These are phyloP conservation scores for Micronycteris hirsuta DNA, from an alignment of 2,113 vertebrate species.

Conservation along the genomic window DNA sequence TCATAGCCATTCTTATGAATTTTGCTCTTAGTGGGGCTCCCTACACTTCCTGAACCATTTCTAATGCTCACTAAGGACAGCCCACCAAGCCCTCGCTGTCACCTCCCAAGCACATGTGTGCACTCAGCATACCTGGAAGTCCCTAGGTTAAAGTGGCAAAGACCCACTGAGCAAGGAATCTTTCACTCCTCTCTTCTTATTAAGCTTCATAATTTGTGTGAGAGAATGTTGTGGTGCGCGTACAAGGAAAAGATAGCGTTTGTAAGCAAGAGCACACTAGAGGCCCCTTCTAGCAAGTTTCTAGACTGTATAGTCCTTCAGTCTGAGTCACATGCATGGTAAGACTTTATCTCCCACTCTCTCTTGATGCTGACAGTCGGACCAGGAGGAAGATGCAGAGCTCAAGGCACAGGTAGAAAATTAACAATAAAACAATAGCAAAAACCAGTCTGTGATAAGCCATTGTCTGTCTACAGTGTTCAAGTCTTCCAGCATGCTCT, in stretches of 20 bases:
- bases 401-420: slow-evolving; percentile 86
- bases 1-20: neutral
- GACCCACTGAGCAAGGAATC: neutral
- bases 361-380: slow-evolving; percentile 90
- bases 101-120: neutral
- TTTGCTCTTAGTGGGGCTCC: neutral
- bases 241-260: neutral
- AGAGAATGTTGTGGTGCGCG: neutral
- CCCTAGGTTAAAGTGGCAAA: neutral
- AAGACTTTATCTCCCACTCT: slow-evolving; percentile 79
- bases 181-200: neutral
- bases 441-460: slow-evolving; percentile 26
- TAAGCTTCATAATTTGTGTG: neutral
- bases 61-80: neutral
- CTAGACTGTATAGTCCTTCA: neutral
- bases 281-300: neutral
- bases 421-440: slow-evolving; percentile 43
- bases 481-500: slow-evolving; percentile 71
- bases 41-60: neutral
- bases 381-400: slow-evolving; percentile 92
- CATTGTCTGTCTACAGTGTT: slow-evolving; percentile 44
- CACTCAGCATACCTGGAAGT: neutral
- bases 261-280: too few species aligned
- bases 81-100: neutral
- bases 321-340: slow-evolving; percentile 53